Percentiles rank a stretch among this genome's conserved stretches.
Evolutionary conservation across 2,888 invertebrate genomes (phyloP).

Genomic region (Ornithoptera alexandrae): DNA sequence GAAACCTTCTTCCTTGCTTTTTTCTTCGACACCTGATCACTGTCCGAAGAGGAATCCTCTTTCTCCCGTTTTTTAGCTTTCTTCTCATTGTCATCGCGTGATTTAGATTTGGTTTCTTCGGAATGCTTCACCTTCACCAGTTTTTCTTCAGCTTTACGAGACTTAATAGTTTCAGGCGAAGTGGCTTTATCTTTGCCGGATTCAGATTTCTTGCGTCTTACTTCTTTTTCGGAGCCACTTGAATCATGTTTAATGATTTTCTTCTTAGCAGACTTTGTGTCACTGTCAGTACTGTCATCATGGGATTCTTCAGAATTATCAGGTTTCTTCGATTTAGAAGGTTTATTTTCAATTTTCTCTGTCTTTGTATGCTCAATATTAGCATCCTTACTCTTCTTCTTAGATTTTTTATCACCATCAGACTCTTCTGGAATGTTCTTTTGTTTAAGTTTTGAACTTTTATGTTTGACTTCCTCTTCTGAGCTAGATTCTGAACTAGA

Average conservation of each 20-base stretch:
- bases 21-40: slow-evolving; percentile 75
- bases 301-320: slow-evolving; percentile 70
- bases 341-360: slow-evolving; percentile 62
- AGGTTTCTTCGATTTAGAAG: slow-evolving; percentile 60
- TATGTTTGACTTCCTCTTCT: slow-evolving; percentile 74
- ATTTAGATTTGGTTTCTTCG: slow-evolving; percentile 76
- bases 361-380: slow-evolving; percentile 59
- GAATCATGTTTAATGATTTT: slow-evolving; percentile 70
- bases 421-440: slow-evolving; percentile 75
- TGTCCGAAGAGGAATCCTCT: slow-evolving; percentile 78
- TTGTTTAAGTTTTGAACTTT: slow-evolving; percentile 69
- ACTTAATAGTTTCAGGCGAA: slow-evolving; percentile 65
- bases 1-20: slow-evolving; percentile 79
- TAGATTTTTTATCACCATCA: slow-evolving; percentile 67
- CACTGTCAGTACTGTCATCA: slow-evolving; percentile 72
- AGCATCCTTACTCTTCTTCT: slow-evolving; percentile 64
- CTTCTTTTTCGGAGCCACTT: slow-evolving; percentile 69
- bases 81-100: slow-evolving; percentile 81
- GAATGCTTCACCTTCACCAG: slow-evolving; percentile 72
- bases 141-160: slow-evolving; percentile 64
- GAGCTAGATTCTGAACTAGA: slow-evolving; percentile 77
- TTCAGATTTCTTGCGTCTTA: slow-evolving; percentile 66
- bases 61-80: slow-evolving; percentile 81
- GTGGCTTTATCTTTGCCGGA: slow-evolving; percentile 57
- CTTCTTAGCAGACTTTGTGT: slow-evolving; percentile 77